Base-by-base conservation (phyloP, 1,140 invertebrate species). In the Aphelenchoides fujianensis region DNA sequence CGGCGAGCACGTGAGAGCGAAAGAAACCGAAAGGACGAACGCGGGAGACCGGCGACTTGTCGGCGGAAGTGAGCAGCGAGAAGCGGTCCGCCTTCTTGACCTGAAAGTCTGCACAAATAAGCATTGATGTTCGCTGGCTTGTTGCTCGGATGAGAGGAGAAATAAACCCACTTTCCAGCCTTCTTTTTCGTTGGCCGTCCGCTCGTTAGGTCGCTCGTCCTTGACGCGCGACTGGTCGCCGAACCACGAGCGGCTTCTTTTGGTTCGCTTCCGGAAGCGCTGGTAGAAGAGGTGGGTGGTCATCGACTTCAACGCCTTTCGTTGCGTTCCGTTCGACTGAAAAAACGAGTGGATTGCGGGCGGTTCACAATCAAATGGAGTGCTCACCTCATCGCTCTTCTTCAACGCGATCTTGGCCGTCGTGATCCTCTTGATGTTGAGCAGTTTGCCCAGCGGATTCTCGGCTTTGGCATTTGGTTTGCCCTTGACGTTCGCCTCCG, bases 161-260 rank as follows among this genome's bases (percentile, higher is more conserved):
- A 52, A 64, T 7, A 52, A 54, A 5, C 55, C 5, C 5, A 59
- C 55, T 19, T 5, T 59, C 55, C 55, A 59, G 28, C 27, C 5
- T 19, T 59, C 55, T 5, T 59, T 19, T 16, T 59, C 12, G 23
- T 48, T 23, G 41, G 23, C 5, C 19, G 19, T 5, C 55, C 34
- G 55, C 34, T 59, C 55, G 41, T 48, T 23, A 30, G 5, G 28
- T 59, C 34, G 19, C 55, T 16, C 7, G 5, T 59, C 34, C 5
- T 32, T 59, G 55, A 5, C 23, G 5, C 7, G 5, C 19, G 34
- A 59, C 19, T 19, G 28, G 28, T 59, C 27, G 12, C 55, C 5
- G 19, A 59, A 59, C 55, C 55, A 59, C 19, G 55, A 59, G 5
- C 28, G 5, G 34, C 34, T 59, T 23, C 55, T 59, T 59, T 59